Conservation (phyloP, 2,888 invertebrate species). For the Biston stratarius region DNA sequence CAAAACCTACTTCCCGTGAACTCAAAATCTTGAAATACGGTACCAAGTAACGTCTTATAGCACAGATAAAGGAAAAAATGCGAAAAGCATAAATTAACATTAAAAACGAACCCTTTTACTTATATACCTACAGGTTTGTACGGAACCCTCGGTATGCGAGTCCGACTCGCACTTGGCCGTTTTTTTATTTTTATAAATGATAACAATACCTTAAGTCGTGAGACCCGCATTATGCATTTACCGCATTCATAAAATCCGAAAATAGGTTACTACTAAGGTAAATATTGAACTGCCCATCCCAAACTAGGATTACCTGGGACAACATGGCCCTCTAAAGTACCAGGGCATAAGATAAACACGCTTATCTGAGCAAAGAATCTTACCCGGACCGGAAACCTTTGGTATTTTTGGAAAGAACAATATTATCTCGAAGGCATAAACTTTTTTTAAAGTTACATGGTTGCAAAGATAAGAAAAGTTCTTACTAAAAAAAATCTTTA, state of each 20-base stretch:
- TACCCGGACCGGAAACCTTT: slow-evolving; percentile 33
- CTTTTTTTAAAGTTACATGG: slow-evolving; percentile 8
- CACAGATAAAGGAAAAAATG: no score
- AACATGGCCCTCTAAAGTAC: slow-evolving; percentile 45
- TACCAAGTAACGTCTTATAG: no score
- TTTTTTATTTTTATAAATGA: no score
- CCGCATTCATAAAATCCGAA: slow-evolving; percentile 13
- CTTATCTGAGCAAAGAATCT: slow-evolving; percentile 49
- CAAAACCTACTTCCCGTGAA: no score
- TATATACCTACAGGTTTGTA: no score
- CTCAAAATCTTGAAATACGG: no score
- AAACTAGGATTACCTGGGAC: slow-evolving; percentile 53
- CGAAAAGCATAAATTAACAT: no score
- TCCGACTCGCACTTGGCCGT: no score
- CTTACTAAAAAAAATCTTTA: not conserved
- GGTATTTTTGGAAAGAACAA: slow-evolving; percentile 26
- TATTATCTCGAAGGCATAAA: slow-evolving; percentile 9
- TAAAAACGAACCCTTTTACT: no score
- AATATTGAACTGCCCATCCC: slow-evolving; percentile 35
- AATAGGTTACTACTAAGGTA: slow-evolving; percentile 12
- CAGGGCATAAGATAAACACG: slow-evolving; percentile 50
- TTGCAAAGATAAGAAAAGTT: not conserved
- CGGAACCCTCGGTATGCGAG: no score
- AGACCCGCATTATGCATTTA: slow-evolving; percentile 6
- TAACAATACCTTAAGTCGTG: not conserved